Conservation (phyloP, 2,888 invertebrate genomes). For the Carpatolechia fugitivella region DNA sequence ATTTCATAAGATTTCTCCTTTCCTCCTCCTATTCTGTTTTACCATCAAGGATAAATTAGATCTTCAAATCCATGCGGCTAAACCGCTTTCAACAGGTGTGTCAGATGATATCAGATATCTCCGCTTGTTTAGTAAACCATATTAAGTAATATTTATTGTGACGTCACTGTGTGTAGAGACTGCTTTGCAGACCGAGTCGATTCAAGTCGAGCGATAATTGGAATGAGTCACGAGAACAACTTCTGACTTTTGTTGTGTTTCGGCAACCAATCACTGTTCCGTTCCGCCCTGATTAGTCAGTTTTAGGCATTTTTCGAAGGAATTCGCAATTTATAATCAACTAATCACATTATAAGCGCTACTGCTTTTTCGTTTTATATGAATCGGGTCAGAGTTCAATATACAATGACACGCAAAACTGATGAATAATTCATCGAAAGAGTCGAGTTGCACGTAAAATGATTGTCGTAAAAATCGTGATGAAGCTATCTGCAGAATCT, state of each 20-base stretch:
- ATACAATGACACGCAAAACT: not conserved
- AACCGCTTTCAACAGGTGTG: not conserved
- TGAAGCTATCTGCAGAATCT: not conserved
- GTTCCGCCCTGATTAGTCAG: not conserved
- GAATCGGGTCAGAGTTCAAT: slow-evolving; percentile 1
- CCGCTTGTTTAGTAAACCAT: not conserved
- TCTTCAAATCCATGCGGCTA: not conserved
- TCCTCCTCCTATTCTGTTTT: no score
- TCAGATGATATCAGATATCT: not conserved
- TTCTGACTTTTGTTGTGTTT: not conserved
- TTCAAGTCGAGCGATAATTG: not conserved
- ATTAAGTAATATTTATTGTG: not conserved
- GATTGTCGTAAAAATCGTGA: not conserved
- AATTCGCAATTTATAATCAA: not conserved
- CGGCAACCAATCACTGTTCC: not conserved
- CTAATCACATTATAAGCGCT: no score
- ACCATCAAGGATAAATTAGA: no score
- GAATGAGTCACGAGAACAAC: not conserved
- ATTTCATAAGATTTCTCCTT: no score
- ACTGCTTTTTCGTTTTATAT: not conserved
- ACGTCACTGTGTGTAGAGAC: not conserved
- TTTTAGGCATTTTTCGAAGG: not conserved
- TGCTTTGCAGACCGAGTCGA: not conserved
- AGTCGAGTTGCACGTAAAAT: not conserved
- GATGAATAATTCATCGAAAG: not conserved